Evolutionary conservation across 1,140 invertebrate genomes (phyloP).

Genomic region (Bicyclus anynana): DNA sequence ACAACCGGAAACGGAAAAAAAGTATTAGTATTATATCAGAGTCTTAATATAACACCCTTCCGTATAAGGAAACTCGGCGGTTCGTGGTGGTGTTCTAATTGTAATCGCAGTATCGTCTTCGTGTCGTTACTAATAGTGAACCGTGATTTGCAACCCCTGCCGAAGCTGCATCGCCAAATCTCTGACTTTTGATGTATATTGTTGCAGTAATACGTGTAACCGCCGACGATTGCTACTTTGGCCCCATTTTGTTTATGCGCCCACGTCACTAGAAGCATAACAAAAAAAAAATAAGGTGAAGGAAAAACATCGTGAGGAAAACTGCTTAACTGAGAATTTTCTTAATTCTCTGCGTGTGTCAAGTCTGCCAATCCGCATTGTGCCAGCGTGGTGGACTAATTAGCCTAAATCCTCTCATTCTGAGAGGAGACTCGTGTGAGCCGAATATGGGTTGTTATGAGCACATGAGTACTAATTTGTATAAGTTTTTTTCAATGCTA

Average conservation of each 20-base stretch:
- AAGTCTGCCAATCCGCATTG: no score
- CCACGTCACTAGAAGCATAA: background rate
- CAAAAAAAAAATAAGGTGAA: background rate
- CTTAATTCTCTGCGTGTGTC: no score
- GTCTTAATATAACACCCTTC: background rate
- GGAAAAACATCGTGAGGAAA: no score
- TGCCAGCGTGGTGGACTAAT: no score
- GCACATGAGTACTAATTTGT: no score
- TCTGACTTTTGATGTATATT: background rate
- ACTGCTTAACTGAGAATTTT: no score
- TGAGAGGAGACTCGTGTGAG: no score
- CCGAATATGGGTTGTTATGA: no score
- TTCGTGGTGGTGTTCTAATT: background rate
- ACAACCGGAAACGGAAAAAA: no score
- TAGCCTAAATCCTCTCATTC: no score
- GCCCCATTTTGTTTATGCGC: background rate
- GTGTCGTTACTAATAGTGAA: conserved; percentile 13
- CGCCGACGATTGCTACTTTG: conserved; percentile 9
- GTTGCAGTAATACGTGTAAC: conserved; percentile 23
- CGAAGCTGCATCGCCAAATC: conserved; percentile 29
- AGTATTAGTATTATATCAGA: background rate
- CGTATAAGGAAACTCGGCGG: background rate
- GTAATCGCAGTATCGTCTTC: background rate
- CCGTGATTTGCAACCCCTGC: conserved; percentile 21
- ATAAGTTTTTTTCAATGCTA: no score